These are phyloP conservation scores for Microtus richardsoni DNA, from an alignment of 2,113 vertebrate genomes.

Conservation along the genomic window DNA sequence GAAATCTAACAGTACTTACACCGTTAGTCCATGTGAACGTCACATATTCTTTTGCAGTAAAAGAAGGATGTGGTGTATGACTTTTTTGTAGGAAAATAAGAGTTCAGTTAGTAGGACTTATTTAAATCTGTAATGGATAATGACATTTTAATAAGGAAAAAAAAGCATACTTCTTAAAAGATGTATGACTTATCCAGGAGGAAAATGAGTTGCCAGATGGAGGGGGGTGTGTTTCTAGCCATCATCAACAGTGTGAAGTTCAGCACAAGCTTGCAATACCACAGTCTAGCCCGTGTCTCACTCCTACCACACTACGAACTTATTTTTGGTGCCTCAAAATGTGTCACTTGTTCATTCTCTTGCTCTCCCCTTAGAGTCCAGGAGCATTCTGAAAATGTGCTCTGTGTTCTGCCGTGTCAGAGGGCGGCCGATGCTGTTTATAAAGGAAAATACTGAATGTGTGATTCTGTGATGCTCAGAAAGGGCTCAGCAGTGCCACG, in stretches of 20 bases:
- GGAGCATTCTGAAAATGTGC: conserved; percentile 14
- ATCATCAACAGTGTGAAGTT: background rate
- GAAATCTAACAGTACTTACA: background rate
- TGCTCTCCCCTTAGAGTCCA: background rate
- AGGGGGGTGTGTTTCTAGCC: background rate
- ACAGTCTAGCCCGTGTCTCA: background rate
- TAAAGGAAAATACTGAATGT: conserved; percentile 11
- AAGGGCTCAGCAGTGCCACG: background rate
- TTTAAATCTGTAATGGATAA: background rate
- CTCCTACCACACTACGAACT: background rate
- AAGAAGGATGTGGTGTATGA: background rate
- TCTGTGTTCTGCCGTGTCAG: conserved; percentile 47
- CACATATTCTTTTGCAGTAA: background rate
- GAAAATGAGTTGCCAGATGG: background rate
- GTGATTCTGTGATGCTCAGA: background rate
- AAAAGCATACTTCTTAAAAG: background rate
- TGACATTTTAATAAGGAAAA: background rate
- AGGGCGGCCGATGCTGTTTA: conserved; percentile 32
- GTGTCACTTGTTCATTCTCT: conserved; percentile 16
- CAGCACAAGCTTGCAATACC: background rate
- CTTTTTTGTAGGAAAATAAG: background rate
- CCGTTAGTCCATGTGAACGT: background rate
- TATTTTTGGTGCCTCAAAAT: background rate
- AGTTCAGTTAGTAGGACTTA: background rate
- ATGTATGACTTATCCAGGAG: background rate